phyloP scores from a whole-genome alignment of 2,113 vertebrate species.

The Cheirogaleus medius region DNA sequence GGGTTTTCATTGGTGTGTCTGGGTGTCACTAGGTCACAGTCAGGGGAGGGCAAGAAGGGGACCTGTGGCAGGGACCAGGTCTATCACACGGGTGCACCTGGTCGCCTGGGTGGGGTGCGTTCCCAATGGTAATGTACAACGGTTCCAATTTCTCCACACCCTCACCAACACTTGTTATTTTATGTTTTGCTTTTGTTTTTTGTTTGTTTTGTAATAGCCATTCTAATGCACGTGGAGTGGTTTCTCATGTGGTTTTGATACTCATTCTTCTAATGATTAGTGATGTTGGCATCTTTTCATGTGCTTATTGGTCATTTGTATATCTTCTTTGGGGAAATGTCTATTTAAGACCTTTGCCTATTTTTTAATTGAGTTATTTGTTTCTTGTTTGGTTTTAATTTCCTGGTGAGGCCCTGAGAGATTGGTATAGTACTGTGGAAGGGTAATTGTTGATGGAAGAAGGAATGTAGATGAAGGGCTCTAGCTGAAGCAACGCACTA shows the following conservation, averaged over 20 bases:
- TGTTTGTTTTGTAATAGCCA: not conserved
- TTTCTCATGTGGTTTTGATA: not conserved
- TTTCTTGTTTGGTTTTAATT: not conserved
- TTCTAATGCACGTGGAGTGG: too few relatives aligned
- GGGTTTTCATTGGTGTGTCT: not conserved
- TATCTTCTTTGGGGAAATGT: not conserved
- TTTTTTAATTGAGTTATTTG: not conserved
- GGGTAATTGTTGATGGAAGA: not conserved
- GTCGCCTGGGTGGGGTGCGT: not conserved
- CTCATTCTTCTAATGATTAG: not conserved
- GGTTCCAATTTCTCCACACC: not conserved
- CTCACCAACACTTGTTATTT: not conserved
- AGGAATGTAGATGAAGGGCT: not conserved
- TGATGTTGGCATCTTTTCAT: not conserved
- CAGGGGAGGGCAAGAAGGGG: too few relatives aligned
- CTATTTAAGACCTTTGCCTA: not conserved
- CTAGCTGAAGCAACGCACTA: not conserved
- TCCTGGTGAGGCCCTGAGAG: not conserved
- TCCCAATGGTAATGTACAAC: not conserved
- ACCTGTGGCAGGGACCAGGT: not conserved
- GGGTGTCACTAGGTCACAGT: not conserved
- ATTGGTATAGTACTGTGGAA: not conserved
- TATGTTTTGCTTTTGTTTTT: not conserved
- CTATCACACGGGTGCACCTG: not conserved
- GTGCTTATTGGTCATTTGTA: not conserved